phyloP scores from a whole-genome alignment of 1,140 invertebrate species.

The Drosophila arawakana region DNA sequence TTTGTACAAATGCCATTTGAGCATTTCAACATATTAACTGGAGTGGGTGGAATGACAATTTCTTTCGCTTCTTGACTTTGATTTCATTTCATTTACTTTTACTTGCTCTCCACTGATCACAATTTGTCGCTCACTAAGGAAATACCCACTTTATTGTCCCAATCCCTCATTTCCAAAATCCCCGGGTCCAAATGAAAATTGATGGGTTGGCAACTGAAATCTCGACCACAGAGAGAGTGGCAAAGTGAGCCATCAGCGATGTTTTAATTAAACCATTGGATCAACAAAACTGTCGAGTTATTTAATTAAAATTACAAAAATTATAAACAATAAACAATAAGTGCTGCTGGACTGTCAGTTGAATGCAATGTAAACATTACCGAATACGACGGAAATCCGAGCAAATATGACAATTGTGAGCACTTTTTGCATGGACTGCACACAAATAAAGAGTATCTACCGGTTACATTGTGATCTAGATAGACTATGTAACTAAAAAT shows the following conservation, averaged over 20 bases:
- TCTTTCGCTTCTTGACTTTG: conserved; percentile 35
- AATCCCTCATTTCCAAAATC: conserved; percentile 20
- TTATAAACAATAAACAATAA: conserved; percentile 72
- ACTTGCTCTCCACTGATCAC: conserved; percentile 10
- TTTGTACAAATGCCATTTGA: conserved; percentile 80
- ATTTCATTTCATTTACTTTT: conserved; percentile 38
- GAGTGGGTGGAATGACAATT: conserved; percentile 23
- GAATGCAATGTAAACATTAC: conserved; percentile 69
- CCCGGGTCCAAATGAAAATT: conserved; percentile 58
- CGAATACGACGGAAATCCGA: conserved; percentile 38
- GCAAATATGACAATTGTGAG: conserved; percentile 50
- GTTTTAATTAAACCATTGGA: conserved; percentile 48
- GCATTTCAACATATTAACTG: conserved; percentile 56
- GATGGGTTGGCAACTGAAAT: conserved; percentile 26
- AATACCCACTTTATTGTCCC: conserved; percentile 45
- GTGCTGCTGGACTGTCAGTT: conserved; percentile 45
- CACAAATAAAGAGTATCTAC: background rate
- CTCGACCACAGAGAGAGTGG: conserved; percentile 37
- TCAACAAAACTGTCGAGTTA: conserved; percentile 53
- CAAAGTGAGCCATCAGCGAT: conserved; percentile 69
- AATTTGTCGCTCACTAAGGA: conserved; percentile 45
- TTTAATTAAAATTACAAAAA: conserved; percentile 82
- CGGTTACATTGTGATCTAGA: background rate
- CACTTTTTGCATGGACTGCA: conserved; percentile 27
- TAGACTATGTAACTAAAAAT: background rate